A percentile compares a stretch with the other conserved stretches of the same genome.
Conservation (phyloP, 2,888 invertebrate genomes). For the Corythucha ciliata region DNA sequence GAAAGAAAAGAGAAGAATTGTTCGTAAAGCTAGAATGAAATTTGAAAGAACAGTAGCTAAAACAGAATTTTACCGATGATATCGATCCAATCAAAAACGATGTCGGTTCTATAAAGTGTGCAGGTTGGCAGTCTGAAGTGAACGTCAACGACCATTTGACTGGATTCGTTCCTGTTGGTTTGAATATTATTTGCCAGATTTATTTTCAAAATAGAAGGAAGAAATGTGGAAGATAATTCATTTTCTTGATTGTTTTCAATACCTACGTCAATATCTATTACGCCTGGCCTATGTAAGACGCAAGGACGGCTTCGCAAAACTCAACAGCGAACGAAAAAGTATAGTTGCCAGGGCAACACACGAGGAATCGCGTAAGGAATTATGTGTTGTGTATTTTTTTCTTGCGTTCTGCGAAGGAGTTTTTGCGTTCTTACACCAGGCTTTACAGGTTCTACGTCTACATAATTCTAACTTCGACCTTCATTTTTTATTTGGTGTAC, state of each 20-base stretch:
- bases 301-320: background rate
- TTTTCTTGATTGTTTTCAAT: background rate
- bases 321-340: background rate
- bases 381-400: too few relatives aligned
- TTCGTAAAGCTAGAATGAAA: too few relatives aligned
- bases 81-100: conserved; percentile 45
- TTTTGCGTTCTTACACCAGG: too few relatives aligned
- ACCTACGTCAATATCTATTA: too few relatives aligned
- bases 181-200: background rate
- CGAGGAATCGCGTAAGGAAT: too few relatives aligned
- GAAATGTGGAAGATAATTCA: background rate
- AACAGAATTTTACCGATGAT: conserved; percentile 42
- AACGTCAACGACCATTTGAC: conserved; percentile 41
- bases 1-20: too few relatives aligned
- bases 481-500: conserved; percentile 13
- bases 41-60: too few relatives aligned
- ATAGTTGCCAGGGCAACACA: too few relatives aligned
- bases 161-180: conserved; percentile 26
- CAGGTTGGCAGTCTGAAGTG: conserved; percentile 43
- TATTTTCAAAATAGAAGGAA: background rate
- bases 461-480: too few relatives aligned
- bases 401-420: too few relatives aligned
- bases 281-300: too few relatives aligned
- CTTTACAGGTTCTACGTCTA: too few relatives aligned
- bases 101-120: conserved; percentile 44